Conservation (phyloP, 2,113 vertebrate species). For the Grallaria varia region DNA sequence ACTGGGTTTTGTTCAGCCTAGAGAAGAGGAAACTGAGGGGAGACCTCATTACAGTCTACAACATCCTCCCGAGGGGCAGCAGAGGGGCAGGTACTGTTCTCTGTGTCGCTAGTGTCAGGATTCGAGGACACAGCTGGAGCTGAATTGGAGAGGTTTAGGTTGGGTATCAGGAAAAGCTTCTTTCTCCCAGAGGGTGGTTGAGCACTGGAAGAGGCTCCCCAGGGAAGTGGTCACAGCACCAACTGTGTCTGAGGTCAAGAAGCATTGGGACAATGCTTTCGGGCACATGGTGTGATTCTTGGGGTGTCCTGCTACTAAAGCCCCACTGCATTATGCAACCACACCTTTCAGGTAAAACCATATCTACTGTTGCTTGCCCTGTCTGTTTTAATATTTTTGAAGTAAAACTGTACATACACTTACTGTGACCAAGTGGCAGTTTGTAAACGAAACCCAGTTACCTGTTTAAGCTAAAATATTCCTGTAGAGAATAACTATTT, state of each 20-base stretch:
- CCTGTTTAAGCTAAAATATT: not conserved
- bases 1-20: not conserved
- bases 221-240: not conserved
- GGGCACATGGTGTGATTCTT: not conserved
- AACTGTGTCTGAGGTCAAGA: not conserved
- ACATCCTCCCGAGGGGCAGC: not conserved
- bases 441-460: not conserved
- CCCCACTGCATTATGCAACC: fast-evolving
- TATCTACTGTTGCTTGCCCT: not conserved
- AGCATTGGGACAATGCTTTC: not conserved
- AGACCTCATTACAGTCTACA: not conserved
- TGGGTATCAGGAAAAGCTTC: not conserved
- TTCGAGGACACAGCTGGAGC: not conserved
- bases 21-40: not conserved
- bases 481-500: not conserved
- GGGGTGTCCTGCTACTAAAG: not conserved
- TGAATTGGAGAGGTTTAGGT: not conserved
- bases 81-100: not conserved
- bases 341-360: not conserved
- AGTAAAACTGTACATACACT: not conserved
- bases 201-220: not conserved
- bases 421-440: not conserved
- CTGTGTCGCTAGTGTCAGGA: not conserved
- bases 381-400: not conserved
- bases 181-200: not conserved